Base-by-base conservation (phyloP, 2,113 vertebrate genomes). In the Ornithorhynchus anatinus region DNA sequence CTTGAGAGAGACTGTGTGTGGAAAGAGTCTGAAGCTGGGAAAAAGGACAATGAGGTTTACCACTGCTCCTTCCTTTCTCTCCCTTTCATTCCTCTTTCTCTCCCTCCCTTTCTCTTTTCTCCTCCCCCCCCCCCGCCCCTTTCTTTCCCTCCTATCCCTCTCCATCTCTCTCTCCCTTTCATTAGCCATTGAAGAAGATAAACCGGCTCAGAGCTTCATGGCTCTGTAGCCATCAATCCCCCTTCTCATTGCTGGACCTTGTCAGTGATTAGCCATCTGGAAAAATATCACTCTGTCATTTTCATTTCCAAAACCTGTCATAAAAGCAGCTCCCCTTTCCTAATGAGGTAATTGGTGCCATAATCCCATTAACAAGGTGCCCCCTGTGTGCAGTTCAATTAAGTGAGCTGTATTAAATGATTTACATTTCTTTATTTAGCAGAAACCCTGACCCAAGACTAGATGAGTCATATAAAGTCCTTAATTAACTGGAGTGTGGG, bases 291-390 rank as follows among this genome's bases (percentile, higher is more conserved):
- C 27, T 75, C 51, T 31, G 32, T 10, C 23, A 5, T 36, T 67
- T 58, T 38, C n/a, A 53, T 40, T 71, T 79, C 71, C 25, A 79
- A 70, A 64, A 66, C 32, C 35, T 39, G 58, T 45, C 5, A 4
- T 65, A 65, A 82, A 78, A 75, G 38, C 33, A 1, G 0, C n/a
- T 32, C n/a, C 23, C 47, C 48, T 78, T 45, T 74, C 75, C 73
- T 72, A 64, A 74, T 48, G 63, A 65, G 31, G 65, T 77, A 48
- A 72, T 37, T 71, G 72, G 65, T 69, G 23, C 52, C 70, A 53
- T 71, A 64, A 71, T 38, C 15, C 57, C 48, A 45, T 59, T 43
- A 61, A 53, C 15, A 63, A 72, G 51, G 38, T 32, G 32, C 22
- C 12, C 59, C 63, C 57, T 36, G 56, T 20, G 48, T 51, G 59